Conservation (phyloP, 1,140 invertebrate species). For the Brachionus plicatilis region DNA sequence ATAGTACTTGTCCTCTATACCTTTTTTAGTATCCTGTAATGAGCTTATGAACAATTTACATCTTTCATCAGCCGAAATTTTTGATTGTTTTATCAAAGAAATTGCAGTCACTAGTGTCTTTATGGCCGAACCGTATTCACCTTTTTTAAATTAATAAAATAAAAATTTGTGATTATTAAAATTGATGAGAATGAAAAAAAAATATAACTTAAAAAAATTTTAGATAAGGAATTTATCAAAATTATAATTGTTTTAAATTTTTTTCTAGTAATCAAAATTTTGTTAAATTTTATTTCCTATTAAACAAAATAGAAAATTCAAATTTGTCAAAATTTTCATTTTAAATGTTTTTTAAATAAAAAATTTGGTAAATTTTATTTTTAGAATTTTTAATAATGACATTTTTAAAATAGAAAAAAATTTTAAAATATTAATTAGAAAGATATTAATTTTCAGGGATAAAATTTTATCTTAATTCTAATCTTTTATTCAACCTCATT, state of each 20-base stretch:
- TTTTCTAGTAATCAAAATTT: neutral
- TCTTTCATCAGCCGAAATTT: conserved; percentile 90
- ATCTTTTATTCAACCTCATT: too few relatives aligned
- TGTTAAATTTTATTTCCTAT: too few relatives aligned
- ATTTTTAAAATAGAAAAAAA: too few relatives aligned
- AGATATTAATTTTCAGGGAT: too few relatives aligned
- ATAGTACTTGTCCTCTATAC: conserved; percentile 92
- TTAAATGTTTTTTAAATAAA: too few relatives aligned
- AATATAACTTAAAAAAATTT: too few relatives aligned
- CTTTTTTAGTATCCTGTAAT: conserved; percentile 87
- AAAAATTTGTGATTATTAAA: neutral
- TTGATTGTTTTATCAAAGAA: conserved; percentile 95
- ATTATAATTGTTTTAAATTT: conserved; percentile 20
- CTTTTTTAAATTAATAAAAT: conserved; percentile 51
- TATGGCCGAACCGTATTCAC: conserved; percentile 92
- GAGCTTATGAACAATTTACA: conserved; percentile 96
- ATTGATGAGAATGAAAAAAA: neutral
- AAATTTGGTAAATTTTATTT: too few relatives aligned
- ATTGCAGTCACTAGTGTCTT: conserved; percentile 97
- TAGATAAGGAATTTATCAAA: neutral
- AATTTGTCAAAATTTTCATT: too few relatives aligned
- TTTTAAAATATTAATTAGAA: neutral
- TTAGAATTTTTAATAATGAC: too few relatives aligned
- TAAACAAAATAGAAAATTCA: too few relatives aligned
- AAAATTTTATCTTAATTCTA: too few relatives aligned